Percentiles rank a stretch among this genome's conserved stretches.
phyloP scores from a whole-genome alignment of 2,113 vertebrate species.

The Oenanthe melanoleuca region DNA sequence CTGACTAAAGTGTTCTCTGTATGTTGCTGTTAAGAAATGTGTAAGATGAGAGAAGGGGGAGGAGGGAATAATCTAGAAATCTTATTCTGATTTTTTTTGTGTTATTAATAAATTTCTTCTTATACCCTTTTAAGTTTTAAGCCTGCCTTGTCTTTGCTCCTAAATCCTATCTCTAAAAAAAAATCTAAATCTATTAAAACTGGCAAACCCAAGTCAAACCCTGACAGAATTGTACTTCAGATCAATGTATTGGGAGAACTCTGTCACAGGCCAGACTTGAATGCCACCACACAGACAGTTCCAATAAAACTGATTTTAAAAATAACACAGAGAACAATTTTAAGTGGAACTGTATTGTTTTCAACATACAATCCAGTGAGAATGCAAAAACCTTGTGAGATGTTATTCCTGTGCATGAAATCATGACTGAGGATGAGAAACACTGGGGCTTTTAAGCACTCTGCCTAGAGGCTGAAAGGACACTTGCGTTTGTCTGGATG shows the following conservation, averaged over 20 bases:
- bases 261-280: background rate
- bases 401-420: background rate
- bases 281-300: background rate
- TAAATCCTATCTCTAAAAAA: no score
- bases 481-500: background rate
- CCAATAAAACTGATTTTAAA: constrained; percentile 25
- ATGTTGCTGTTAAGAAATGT: no score
- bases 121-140: no score
- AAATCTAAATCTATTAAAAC: no score
- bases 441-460: background rate
- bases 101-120: no score
- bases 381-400: background rate
- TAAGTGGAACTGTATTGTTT: background rate
- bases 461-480: background rate
- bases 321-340: background rate
- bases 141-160: no score
- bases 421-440: background rate
- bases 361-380: background rate
- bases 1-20: no score
- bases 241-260: constrained; percentile 34
- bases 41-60: no score
- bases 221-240: background rate
- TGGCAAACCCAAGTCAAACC: no score
- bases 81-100: no score
- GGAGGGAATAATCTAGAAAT: no score